Percentiles rank a stretch among this genome's conserved stretches.
Evolutionary conservation across 2,797 vertebrate genomes (phyloP).

Genomic region (Coreius guichenoti): DNA sequence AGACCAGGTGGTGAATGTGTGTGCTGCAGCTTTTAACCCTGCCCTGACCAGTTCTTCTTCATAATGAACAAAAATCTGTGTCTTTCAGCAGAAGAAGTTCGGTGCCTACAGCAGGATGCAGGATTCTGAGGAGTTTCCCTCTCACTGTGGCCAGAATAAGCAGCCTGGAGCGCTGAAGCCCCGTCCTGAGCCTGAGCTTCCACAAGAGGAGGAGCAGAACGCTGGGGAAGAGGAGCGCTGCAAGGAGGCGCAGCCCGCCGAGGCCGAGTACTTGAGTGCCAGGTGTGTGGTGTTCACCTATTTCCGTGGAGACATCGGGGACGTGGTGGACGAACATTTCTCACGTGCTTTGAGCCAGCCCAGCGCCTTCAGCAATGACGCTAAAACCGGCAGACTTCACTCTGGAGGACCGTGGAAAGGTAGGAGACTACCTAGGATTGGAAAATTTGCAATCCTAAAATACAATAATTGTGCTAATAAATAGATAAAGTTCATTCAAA

Average conservation of each 20-base stretch:
- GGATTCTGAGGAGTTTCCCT: slow-evolving; percentile 86
- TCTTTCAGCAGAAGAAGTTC: slow-evolving; percentile 83
- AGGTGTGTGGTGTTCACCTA: slow-evolving; percentile 98
- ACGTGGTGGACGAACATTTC: slow-evolving; percentile 98
- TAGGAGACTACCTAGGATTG: slow-evolving; percentile 65
- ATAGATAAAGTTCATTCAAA: background rate
- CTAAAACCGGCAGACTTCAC: slow-evolving; percentile 69
- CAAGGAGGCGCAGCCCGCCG: slow-evolving; percentile 89
- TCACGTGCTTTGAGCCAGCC: slow-evolving; percentile 94
- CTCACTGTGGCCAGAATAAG: slow-evolving; percentile 78
- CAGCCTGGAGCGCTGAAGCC: slow-evolving; percentile 77
- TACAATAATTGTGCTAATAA: background rate
- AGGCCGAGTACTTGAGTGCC: slow-evolving; percentile 97
- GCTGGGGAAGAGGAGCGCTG: slow-evolving; percentile 76
- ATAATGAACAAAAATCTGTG: slow-evolving; percentile 5
- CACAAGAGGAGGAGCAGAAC: slow-evolving; percentile 72
- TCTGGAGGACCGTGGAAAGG: slow-evolving; percentile 86
- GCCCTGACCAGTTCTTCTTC: slow-evolving; percentile 5
- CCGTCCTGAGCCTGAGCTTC: slow-evolving; percentile 81
- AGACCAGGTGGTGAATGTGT: slow-evolving; percentile 26
- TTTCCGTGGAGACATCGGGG: slow-evolving; percentile 94
- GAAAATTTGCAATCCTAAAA: background rate
- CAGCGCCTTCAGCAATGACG: slow-evolving; percentile 77
- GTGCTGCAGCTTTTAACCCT: slow-evolving; percentile 26
- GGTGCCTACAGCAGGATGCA: slow-evolving; percentile 93